Conservation (phyloP, 2,888 invertebrate species). For the Odontocolon sp. region DNA sequence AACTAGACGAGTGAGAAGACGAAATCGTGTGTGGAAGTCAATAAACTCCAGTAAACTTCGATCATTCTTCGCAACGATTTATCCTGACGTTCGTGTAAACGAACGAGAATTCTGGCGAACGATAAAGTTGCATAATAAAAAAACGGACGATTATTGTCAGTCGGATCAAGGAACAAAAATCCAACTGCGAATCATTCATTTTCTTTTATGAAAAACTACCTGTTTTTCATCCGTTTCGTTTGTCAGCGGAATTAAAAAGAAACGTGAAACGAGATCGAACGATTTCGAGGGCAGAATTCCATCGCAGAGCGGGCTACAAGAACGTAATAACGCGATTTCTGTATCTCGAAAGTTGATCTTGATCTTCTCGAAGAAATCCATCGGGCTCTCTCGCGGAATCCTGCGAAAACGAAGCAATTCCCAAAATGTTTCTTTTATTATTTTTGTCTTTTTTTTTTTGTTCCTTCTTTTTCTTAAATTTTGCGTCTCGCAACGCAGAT, state of each 20-base stretch:
- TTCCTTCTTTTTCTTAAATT: slow-evolving; percentile 1
- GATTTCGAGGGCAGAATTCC: slow-evolving; percentile 29
- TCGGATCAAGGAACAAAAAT: slow-evolving; percentile 2
- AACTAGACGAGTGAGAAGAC: slow-evolving; percentile 9
- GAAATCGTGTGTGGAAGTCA: slow-evolving; percentile 34
- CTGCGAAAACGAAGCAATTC: slow-evolving; percentile 33
- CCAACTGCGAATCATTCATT: neutral
- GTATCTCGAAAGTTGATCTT: slow-evolving; percentile 17
- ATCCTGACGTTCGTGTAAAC: no score
- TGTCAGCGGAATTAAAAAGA: no score
- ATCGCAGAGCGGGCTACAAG: slow-evolving; percentile 36
- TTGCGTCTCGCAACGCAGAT: neutral
- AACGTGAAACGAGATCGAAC: slow-evolving; percentile 41
- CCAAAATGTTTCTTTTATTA: neutral
- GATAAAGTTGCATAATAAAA: neutral
- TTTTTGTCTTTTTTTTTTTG: neutral
- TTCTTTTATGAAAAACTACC: no score
- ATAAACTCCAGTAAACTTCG: slow-evolving; percentile 36
- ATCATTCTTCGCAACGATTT: slow-evolving; percentile 40
- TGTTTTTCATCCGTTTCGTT: no score
- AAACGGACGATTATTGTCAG: slow-evolving; percentile 28
- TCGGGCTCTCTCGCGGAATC: slow-evolving; percentile 3
- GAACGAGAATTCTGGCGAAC: no score
- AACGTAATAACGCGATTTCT: slow-evolving; percentile 16
- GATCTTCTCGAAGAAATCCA: slow-evolving; percentile 8